Evolutionary conservation across 1,140 invertebrate genomes (phyloP), one percentile per base, ranked within the genome.

Genomic region (Radopholus similis): DNA sequence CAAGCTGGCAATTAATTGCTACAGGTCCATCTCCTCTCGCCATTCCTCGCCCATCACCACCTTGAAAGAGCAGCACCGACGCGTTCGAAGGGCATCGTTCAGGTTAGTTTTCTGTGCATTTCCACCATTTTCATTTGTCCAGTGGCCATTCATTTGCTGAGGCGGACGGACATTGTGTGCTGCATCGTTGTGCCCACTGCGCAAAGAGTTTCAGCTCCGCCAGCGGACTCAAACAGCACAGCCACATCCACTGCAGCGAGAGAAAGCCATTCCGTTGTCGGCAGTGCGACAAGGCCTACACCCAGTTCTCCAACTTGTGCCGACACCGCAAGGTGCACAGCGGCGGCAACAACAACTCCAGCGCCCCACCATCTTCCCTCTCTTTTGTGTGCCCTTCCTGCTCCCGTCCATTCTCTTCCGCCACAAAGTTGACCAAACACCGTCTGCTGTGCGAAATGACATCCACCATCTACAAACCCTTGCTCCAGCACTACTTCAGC

Each of bases 281-380:
- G 56, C 44, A 64, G 26, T 83, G 79, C 62, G 59, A 60, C 60
- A 83, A 84, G 37, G 78, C 79, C 1, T 99, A 99, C 86, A 99
- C 96, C 0, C 96, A 99, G 85, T 99, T 99, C 84, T 97, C 95
- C 13, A 99, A 99, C 83, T 86, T 99, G 73, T 99, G 96, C 82
- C 89, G 96, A 21, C 96, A 99, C 85, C 97, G 95, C 82, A 91
- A 95, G 68, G 97, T 97, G 92, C 96, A 99, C 81, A 83, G 59
- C 60, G 76, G 13, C 35, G 18, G 26, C n/a, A 23, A 18, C n/a
- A 53, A 32, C 21, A 23, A 4, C n/a, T 28, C 38, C 5, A 11
- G 11, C 2, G 21, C 4, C 30, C 13, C 21, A 15, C 23, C 18
- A 6, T 62, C 28, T 35, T 9, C 63, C 18, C 30, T 28, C 40